A percentile compares a stretch with the other conserved stretches of the same genome.
These are phyloP conservation scores for Tetraneura akinire DNA, from an alignment of 1,140 invertebrate genomes.

Conservation along the genomic window DNA sequence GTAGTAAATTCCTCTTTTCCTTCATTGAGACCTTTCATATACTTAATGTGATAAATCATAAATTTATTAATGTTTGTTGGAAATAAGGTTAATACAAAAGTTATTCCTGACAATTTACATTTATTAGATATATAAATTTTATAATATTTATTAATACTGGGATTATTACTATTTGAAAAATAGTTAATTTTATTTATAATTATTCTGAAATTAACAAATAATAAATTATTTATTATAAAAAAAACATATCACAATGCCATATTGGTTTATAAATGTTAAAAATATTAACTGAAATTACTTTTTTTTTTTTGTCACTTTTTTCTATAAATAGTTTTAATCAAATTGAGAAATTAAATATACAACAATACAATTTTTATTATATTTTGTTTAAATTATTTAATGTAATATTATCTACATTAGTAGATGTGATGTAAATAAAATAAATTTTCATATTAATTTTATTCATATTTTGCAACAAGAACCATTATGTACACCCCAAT, in stretches of 20 bases:
- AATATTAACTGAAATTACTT: background rate
- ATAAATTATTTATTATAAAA: background rate
- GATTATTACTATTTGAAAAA: no score
- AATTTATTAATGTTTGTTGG: no score
- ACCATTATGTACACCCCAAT: slow-evolving; percentile 91
- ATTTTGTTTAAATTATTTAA: background rate
- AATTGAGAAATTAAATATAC: background rate
- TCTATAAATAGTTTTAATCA: background rate
- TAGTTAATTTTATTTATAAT: background rate
- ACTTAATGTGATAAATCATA: no score
- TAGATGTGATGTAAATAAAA: background rate
- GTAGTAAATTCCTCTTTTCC: no score
- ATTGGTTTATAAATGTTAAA: background rate
- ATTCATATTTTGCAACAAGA: slow-evolving; percentile 84
- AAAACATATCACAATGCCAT: background rate
- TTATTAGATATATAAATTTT: no score
- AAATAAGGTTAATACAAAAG: no score
- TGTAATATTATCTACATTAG: background rate
- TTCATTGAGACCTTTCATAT: no score
- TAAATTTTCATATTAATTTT: slow-evolving; percentile 55
- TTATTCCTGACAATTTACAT: no score
- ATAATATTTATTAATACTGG: no score
- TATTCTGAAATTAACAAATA: background rate
- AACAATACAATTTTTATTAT: background rate
- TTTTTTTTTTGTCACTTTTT: background rate